A percentile compares a stretch with the other conserved stretches of the same genome.
phyloP scores from a whole-genome alignment of 53 echinoderm and acorn worm species.

The Echinarachnius parma region DNA sequence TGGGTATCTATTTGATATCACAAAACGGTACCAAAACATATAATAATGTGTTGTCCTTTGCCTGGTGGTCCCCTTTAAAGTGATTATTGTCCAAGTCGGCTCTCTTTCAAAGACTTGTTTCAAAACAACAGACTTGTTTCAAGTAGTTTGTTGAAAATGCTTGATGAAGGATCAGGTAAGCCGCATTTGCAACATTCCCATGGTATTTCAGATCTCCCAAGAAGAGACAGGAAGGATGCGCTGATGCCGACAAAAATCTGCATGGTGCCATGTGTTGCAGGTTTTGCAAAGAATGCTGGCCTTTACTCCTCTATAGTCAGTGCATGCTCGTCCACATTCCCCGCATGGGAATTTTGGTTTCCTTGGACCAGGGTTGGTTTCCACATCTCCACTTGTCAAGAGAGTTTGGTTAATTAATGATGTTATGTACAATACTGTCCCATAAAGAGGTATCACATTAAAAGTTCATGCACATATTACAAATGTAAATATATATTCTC shows the following conservation, averaged over 20 bases:
- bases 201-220: constrained; percentile 20
- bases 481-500: too few species aligned
- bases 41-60: too few species aligned
- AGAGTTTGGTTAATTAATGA: too few species aligned
- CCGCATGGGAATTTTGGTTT: constrained; percentile 9
- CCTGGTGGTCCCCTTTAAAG: too few species aligned
- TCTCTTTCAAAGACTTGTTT: too few species aligned
- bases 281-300: constrained; percentile 39
- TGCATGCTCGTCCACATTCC: constrained; percentile 24
- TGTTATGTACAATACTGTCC: too few species aligned
- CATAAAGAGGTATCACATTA: too few species aligned
- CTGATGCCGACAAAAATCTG: constrained; percentile 14
- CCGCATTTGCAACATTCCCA: constrained; percentile 43
- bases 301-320: constrained; percentile 29
- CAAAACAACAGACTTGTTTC: too few species aligned
- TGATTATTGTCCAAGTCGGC: too few species aligned
- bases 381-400: background rate
- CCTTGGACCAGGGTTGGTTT: background rate
- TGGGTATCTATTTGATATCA: too few species aligned
- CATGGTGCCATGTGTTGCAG: constrained; percentile 12
- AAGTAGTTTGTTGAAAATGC: constrained; percentile 1
- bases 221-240: background rate
- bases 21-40: too few species aligned
- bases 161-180: constrained; percentile 29
- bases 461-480: too few species aligned